Conservation (phyloP, 2,797 vertebrate species). For the Notoglanidium macrostoma region DNA sequence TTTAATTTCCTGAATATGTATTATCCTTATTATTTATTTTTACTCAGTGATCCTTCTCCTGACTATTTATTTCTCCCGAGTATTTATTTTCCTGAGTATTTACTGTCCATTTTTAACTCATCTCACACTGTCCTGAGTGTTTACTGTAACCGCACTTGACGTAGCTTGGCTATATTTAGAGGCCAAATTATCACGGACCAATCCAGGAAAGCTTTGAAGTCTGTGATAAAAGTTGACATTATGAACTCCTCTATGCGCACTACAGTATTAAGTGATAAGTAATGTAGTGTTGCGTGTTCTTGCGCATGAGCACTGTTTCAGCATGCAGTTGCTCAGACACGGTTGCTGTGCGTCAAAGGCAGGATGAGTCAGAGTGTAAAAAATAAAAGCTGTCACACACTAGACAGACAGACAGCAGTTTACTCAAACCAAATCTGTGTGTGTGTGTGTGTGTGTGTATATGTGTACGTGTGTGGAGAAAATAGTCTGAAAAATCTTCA, state of each 20-base stretch:
- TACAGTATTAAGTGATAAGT: not conserved
- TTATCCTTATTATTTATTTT: not conserved
- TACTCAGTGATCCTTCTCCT: not conserved
- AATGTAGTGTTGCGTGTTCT: not conserved
- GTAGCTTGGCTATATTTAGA: not conserved
- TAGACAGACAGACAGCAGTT: not conserved
- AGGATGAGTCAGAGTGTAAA: slow-evolving; percentile 71
- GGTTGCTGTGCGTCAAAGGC: slow-evolving; percentile 67
- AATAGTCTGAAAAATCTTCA: not conserved
- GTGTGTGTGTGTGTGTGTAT: not conserved
- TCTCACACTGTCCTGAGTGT: not conserved
- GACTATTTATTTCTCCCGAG: not conserved
- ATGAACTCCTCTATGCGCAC: not conserved
- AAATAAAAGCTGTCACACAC: not conserved
- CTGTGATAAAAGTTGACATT: not conserved
- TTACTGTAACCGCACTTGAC: not conserved
- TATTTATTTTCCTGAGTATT: not conserved
- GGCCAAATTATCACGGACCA: not conserved
- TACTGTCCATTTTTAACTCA: not conserved
- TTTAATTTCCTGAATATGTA: not conserved
- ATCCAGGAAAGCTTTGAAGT: not conserved
- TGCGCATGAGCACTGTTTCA: not conserved
- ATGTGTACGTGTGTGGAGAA: not conserved
- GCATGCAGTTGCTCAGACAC: not conserved
- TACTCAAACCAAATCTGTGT: slow-evolving; percentile 22